Evolutionary conservation across 2,797 vertebrate genomes (phyloP).

Genomic region (Pipistrellus nathusii): DNA sequence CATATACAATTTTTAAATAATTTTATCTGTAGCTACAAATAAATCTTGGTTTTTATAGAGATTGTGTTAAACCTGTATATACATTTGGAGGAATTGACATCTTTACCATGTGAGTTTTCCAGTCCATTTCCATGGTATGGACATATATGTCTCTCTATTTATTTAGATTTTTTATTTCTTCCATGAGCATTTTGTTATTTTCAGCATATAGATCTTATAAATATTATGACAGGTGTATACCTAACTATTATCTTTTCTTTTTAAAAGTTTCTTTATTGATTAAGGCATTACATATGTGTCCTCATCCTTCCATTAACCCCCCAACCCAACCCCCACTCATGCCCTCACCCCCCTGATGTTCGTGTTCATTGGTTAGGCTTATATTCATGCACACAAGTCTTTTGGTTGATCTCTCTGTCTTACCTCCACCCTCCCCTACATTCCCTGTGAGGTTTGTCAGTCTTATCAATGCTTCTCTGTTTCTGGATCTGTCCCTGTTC

Average conservation of each 20-base stretch:
- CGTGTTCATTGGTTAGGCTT: no score
- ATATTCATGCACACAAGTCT: no score
- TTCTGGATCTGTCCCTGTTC: no score
- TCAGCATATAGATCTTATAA: not conserved
- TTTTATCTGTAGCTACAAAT: not conserved
- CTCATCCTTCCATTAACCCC: no score
- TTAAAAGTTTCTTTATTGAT: no score
- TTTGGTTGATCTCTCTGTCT: no score
- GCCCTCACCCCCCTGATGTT: no score
- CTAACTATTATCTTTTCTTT: not conserved
- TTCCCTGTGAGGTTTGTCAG: no score
- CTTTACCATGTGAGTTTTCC: not conserved
- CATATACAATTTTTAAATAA: not conserved
- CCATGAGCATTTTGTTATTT: not conserved
- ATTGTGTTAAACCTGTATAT: not conserved
- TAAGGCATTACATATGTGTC: no score
- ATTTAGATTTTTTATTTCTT: not conserved
- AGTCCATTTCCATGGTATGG: not conserved
- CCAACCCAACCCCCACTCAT: no score
- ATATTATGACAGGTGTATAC: not conserved
- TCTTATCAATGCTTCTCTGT: no score
- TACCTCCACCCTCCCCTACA: no score
- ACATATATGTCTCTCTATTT: not conserved
- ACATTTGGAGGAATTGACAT: not conserved
- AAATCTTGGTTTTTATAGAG: not conserved